Percentiles rank a stretch among this genome's conserved stretches.
phyloP scores from a whole-genome alignment of 2,888 invertebrate genomes.

The Lasioglossum morio region DNA sequence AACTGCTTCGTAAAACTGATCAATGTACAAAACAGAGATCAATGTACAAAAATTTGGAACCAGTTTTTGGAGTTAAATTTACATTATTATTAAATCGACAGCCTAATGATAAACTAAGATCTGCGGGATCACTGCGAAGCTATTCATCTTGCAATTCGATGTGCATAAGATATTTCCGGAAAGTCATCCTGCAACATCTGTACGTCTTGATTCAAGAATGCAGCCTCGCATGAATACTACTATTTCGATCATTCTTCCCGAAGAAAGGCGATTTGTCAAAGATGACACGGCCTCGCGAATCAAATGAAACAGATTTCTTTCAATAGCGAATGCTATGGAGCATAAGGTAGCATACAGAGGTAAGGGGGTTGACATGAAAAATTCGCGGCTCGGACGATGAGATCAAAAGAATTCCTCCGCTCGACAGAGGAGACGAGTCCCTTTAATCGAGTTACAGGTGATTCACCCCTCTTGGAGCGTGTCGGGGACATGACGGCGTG shows the following conservation, averaged over 20 bases:
- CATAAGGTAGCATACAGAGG: neutral
- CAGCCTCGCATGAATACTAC: too few species aligned
- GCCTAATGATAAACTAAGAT: too few species aligned
- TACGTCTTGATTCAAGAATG: neutral
- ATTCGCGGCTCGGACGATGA: neutral
- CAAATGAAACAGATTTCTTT: conserved; percentile 15
- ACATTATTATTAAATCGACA: too few species aligned
- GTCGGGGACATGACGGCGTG: conserved; percentile 35
- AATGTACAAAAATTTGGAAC: too few species aligned
- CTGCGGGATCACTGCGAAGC: too few species aligned
- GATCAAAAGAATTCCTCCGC: conserved; percentile 44
- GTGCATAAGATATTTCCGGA: too few species aligned
- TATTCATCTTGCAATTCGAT: too few species aligned
- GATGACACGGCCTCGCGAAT: neutral
- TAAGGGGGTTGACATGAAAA: neutral
- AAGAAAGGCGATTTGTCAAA: neutral
- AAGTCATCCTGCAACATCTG: too few species aligned
- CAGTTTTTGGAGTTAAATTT: too few species aligned
- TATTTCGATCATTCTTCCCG: neutral
- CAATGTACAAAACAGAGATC: too few species aligned
- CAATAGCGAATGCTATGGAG: neutral
- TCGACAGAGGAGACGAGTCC: conserved; percentile 18
- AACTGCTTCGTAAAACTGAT: too few species aligned
- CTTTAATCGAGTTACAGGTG: conserved; percentile 62
- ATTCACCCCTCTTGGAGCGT: conserved; percentile 50